Conservation (phyloP, 2,797 vertebrate genomes). For the Pipistrellus pygmaeus region DNA sequence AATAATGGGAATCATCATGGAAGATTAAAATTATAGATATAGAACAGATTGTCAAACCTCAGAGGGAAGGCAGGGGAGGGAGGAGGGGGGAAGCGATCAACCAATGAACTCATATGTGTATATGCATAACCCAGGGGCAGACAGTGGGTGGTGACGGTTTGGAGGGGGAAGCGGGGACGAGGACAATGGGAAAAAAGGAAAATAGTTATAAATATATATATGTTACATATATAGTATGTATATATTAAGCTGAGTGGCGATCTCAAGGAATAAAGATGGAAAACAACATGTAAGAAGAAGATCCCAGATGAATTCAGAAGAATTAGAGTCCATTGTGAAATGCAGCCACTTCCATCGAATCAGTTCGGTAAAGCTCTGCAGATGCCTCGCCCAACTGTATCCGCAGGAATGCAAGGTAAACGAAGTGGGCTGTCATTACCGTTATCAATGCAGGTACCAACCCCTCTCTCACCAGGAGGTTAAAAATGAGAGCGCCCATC, state of each 20-base stretch:
- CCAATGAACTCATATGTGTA: too few relatives aligned
- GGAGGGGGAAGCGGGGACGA: too few relatives aligned
- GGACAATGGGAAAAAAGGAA: too few relatives aligned
- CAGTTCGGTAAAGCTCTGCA: not conserved
- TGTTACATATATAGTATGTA: not conserved
- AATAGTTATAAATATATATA: not conserved
- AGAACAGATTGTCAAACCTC: too few relatives aligned
- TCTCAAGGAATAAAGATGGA: constrained; percentile 32
- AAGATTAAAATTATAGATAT: constrained; percentile 17
- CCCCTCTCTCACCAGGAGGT: not conserved
- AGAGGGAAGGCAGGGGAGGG: too few relatives aligned
- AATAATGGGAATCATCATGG: constrained; percentile 70
- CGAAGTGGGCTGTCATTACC: not conserved
- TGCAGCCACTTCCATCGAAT: not conserved
- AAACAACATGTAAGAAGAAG: constrained; percentile 33
- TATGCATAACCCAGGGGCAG: too few relatives aligned
- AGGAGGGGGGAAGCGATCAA: too few relatives aligned
- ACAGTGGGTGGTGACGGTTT: too few relatives aligned
- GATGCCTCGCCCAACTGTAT: not conserved
- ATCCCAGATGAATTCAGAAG: not conserved
- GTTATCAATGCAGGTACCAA: not conserved
- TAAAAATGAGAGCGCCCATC: not conserved
- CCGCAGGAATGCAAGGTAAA: not conserved
- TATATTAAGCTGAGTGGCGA: constrained; percentile 4
- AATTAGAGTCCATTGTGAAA: not conserved